Conservation (phyloP, 2,113 vertebrate species). For the Okapia johnstoni region DNA sequence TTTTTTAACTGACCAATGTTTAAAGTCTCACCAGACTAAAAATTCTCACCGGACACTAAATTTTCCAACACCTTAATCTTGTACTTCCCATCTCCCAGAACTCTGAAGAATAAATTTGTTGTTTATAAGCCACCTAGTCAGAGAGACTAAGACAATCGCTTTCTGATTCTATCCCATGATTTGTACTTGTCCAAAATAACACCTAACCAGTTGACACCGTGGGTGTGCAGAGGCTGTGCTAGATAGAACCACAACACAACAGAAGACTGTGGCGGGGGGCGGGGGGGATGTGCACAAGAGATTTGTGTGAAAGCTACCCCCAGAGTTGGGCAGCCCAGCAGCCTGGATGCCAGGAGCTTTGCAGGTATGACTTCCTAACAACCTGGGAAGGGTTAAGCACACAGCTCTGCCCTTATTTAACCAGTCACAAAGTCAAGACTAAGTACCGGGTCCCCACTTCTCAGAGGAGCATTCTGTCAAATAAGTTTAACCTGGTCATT, state of each 20-base stretch:
- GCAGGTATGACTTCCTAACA: background rate
- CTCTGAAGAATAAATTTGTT: background rate
- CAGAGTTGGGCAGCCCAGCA: background rate
- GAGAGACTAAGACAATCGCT: background rate
- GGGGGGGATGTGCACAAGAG: background rate
- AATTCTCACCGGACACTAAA: background rate
- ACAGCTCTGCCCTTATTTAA: background rate
- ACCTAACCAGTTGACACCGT: background rate
- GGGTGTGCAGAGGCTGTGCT: background rate
- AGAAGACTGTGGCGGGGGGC: background rate
- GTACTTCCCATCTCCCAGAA: background rate
- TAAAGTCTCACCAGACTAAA: background rate
- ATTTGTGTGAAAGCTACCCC: background rate
- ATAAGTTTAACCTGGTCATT: background rate
- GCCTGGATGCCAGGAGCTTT: background rate
- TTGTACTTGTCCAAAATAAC: background rate
- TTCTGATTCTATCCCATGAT: background rate
- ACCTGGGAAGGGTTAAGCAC: background rate
- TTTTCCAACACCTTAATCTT: background rate
- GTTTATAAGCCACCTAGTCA: background rate
- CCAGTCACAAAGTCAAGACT: background rate
- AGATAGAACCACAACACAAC: background rate
- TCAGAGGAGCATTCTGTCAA: background rate
- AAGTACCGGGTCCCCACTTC: background rate
- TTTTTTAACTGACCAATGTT: constrained; percentile 8